Evolutionary conservation across 2,113 vertebrate species (phyloP).

Genomic region (Otolemur garnettii): DNA sequence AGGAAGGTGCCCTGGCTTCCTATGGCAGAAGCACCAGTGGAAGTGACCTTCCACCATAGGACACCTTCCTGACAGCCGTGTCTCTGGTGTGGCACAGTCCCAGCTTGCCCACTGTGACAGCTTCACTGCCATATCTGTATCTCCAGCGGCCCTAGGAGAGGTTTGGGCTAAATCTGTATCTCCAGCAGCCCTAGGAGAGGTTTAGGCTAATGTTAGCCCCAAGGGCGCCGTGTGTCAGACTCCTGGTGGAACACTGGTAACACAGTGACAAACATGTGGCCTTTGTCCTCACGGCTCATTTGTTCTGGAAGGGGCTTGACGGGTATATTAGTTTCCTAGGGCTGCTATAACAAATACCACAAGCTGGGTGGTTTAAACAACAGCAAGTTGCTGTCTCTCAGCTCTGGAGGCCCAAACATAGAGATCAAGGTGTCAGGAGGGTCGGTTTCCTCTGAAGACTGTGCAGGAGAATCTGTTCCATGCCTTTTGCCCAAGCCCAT

Average conservation of each 20-base stretch:
- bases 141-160: neutral
- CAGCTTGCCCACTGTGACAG: neutral
- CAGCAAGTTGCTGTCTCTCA: neutral
- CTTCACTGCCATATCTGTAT: neutral
- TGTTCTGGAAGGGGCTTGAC: neutral
- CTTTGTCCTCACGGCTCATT: neutral
- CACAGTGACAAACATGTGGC: neutral
- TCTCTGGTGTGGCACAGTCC: neutral
- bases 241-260: neutral
- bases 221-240: neutral
- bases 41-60: neutral
- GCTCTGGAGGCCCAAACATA: neutral
- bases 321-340: neutral
- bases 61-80: neutral
- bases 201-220: neutral
- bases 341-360: neutral
- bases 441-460: neutral
- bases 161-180: neutral
- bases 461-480: neutral
- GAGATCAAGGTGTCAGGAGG: neutral
- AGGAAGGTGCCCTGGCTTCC: neutral
- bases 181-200: no score
- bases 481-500: neutral
- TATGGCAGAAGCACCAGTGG: neutral
- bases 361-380: neutral